Conservation (phyloP, 2,797 vertebrate genomes). For the Cetoscarus ocellatus region DNA sequence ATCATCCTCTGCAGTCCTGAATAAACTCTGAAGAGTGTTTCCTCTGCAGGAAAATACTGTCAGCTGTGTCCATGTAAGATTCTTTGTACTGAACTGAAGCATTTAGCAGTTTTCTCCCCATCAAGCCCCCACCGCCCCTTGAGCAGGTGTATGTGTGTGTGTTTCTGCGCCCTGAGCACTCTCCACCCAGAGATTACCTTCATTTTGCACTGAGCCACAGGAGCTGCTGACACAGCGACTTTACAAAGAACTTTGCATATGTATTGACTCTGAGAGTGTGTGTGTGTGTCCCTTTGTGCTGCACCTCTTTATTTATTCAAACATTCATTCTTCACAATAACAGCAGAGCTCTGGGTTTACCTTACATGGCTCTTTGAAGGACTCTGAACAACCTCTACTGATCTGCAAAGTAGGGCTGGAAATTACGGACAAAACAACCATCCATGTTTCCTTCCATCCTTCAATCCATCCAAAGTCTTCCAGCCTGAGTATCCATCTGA, state of each 20-base stretch:
- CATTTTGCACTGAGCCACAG: conserved; percentile 69
- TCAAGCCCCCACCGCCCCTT: background rate
- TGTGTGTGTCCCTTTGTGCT: conserved; percentile 39
- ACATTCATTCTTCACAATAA: conserved; percentile 45
- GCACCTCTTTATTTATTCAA: conserved; percentile 31
- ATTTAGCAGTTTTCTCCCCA: conserved; percentile 53
- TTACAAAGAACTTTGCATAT: conserved; percentile 77
- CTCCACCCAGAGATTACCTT: conserved; percentile 79
- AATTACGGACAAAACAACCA: too few species aligned
- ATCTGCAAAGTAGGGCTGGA: too few species aligned
- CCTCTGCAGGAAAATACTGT: conserved; percentile 62
- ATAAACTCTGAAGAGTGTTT: conserved; percentile 64
- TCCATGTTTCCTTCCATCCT: too few species aligned
- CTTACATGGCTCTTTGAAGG: conserved; percentile 35
- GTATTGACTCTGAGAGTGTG: conserved; percentile 54
- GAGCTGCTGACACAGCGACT: conserved; percentile 79
- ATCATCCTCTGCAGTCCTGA: conserved; percentile 46
- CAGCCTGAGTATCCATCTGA: too few species aligned
- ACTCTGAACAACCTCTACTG: conserved; percentile 4
- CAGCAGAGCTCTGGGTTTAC: conserved; percentile 37
- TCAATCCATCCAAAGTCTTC: too few species aligned
- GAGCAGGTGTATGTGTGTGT: conserved; percentile 43
- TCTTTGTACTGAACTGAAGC: conserved; percentile 48
- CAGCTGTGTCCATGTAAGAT: conserved; percentile 52
- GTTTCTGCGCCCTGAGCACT: conserved; percentile 66